Evolutionary conservation across 2,113 vertebrate genomes (phyloP).

Genomic region (Pontoporia blainvillei): DNA sequence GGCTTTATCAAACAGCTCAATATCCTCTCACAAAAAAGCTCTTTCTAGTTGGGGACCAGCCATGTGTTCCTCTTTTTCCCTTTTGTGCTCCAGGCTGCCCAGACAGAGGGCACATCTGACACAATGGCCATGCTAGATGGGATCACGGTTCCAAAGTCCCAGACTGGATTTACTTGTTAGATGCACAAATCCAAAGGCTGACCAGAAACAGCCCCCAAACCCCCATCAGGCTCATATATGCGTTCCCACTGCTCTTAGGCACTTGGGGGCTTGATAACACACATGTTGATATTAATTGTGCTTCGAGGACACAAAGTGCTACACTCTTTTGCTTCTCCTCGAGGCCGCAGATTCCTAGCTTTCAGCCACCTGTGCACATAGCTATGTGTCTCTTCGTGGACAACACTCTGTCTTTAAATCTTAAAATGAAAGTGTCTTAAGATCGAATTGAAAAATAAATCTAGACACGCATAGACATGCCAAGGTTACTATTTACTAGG

Average conservation of each 20-base stretch:
- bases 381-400: accelerated
- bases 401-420: not conserved
- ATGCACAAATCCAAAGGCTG: conserved; percentile 45
- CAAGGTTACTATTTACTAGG: not conserved
- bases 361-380: accelerated
- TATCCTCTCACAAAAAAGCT: conserved; percentile 59
- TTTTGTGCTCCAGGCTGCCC: conserved; percentile 43
- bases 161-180: conserved; percentile 53
- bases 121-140: conserved; percentile 17
- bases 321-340: not conserved
- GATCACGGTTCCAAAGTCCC: conserved; percentile 29
- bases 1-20: conserved; percentile 73
- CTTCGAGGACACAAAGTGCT: accelerated
- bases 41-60: conserved; percentile 53
- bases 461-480: accelerated
- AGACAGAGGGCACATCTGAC: conserved; percentile 51
- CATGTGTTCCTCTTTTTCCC: conserved; percentile 54
- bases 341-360: not conserved
- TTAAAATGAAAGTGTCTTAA: not conserved
- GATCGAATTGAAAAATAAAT: conserved; percentile 35
- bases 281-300: accelerated
- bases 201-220: not conserved
- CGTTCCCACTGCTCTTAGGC: not conserved
- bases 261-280: not conserved
- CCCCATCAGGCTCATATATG: accelerated